These are phyloP conservation scores for Sylvia atricapilla DNA, from an alignment of 2,113 vertebrate genomes.

Conservation along the genomic window DNA sequence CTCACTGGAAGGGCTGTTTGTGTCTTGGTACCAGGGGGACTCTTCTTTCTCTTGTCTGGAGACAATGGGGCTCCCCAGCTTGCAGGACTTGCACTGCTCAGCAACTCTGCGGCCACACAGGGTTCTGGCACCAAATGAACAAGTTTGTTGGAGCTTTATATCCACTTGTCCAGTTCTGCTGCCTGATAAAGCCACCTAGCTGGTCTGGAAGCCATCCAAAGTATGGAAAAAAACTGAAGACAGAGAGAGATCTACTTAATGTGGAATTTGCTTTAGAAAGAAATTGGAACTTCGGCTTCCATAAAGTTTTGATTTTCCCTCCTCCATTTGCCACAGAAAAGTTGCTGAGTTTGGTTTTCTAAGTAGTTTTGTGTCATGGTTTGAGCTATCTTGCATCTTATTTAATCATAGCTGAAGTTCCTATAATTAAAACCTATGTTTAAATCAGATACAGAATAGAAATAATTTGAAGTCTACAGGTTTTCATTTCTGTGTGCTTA, in stretches of 20 bases:
- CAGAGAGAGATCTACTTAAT: not conserved
- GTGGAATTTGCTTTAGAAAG: not conserved
- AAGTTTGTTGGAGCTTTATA: not conserved
- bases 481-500: not conserved
- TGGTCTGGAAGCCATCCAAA: not conserved
- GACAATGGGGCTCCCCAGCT: not conserved
- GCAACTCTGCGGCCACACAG: not conserved
- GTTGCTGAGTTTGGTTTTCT: not conserved
- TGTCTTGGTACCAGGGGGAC: accelerated
- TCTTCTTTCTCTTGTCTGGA: not conserved
- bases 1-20: not conserved
- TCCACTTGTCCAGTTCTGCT: not conserved
- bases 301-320: not conserved
- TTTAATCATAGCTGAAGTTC: not conserved
- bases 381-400: not conserved
- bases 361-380: not conserved
- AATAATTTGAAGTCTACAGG: not conserved
- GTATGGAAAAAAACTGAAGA: not conserved
- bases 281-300: not conserved
- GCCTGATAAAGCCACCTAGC: not conserved
- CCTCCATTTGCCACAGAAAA: not conserved
- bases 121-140: not conserved
- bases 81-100: not conserved
- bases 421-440: not conserved
- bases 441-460: not conserved